Evolutionary conservation across 2,888 invertebrate species (phyloP).

Genomic region (Pomacea canaliculata): DNA sequence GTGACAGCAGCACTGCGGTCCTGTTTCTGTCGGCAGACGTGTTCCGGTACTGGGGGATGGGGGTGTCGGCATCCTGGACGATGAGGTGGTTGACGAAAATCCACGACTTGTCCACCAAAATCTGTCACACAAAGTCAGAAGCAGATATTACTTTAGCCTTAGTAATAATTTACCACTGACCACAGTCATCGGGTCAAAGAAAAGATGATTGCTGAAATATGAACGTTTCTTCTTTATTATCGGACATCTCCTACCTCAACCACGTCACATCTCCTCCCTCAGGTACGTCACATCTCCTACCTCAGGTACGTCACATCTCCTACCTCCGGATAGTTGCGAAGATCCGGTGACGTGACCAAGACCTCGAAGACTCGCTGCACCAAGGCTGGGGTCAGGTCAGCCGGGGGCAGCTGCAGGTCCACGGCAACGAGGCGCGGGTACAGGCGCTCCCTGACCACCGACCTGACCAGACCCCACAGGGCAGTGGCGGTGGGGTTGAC

Average conservation of each 20-base stretch:
- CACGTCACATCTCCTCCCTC: too few relatives aligned
- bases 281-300: too few relatives aligned
- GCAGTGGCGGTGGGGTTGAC: conserved; percentile 23
- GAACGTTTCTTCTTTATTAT: too few relatives aligned
- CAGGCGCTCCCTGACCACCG: conserved; percentile 25
- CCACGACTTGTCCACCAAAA: conserved; percentile 12
- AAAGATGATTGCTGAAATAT: too few relatives aligned
- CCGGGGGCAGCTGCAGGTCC: conserved; percentile 27
- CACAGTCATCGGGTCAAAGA: too few relatives aligned
- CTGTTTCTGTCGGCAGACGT: conserved; percentile 24
- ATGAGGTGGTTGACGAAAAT: conserved; percentile 24
- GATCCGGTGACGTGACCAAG: neutral
- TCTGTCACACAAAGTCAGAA: neutral
- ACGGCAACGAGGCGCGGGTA: conserved; percentile 19
- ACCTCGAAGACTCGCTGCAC: conserved; percentile 10
- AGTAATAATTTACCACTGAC: too few relatives aligned
- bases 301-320: too few relatives aligned
- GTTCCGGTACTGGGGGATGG: conserved; percentile 22
- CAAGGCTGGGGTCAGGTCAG: neutral
- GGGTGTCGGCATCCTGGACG: conserved; percentile 21
- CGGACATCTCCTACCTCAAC: too few relatives aligned
- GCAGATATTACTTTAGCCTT: too few relatives aligned
- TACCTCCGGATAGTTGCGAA: conserved; percentile 25
- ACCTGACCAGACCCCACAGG: conserved; percentile 32
- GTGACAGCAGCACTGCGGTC: conserved; percentile 27